Evolutionary conservation across 2,797 vertebrate species (phyloP).

Genomic region (Chaetophractus vellerosus): DNA sequence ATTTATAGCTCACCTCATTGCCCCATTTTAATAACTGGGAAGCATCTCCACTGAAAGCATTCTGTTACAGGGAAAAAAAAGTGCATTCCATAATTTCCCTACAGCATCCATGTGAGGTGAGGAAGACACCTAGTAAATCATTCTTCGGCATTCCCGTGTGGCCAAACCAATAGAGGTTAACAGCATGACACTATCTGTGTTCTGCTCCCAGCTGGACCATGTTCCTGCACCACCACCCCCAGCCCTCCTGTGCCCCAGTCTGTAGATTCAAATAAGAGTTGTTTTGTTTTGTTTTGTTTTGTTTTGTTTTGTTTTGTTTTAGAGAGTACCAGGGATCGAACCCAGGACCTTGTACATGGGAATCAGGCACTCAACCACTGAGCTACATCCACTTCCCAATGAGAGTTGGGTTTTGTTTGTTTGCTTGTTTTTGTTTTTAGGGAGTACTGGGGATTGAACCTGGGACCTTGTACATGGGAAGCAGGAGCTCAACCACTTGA

Average conservation of each 20-base stretch:
- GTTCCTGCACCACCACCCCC: neutral
- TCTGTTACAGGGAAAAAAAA: constrained; percentile 12
- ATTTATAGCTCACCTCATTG: constrained; percentile 71
- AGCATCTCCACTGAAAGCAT: constrained; percentile 48
- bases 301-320: too few species aligned
- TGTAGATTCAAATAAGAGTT: neutral
- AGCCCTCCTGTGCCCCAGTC: neutral
- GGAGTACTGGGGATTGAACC: too few species aligned
- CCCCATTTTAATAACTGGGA: constrained; percentile 76
- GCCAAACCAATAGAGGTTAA: neutral
- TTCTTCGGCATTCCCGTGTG: neutral
- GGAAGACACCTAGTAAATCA: constrained; percentile 66
- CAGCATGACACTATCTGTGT: accelerated
- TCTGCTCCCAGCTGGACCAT: neutral
- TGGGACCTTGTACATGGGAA: too few species aligned
- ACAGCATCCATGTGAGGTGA: neutral
- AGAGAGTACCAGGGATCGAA: too few species aligned
- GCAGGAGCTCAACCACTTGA: too few species aligned
- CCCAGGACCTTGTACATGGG: too few species aligned
- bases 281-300: too few species aligned
- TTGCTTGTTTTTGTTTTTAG: too few species aligned
- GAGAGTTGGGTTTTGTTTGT: too few species aligned
- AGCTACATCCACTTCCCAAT: too few species aligned
- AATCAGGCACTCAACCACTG: too few species aligned
- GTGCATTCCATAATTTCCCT: neutral